Conservation (phyloP, 2,888 invertebrate genomes). For the Volucella inflata region DNA sequence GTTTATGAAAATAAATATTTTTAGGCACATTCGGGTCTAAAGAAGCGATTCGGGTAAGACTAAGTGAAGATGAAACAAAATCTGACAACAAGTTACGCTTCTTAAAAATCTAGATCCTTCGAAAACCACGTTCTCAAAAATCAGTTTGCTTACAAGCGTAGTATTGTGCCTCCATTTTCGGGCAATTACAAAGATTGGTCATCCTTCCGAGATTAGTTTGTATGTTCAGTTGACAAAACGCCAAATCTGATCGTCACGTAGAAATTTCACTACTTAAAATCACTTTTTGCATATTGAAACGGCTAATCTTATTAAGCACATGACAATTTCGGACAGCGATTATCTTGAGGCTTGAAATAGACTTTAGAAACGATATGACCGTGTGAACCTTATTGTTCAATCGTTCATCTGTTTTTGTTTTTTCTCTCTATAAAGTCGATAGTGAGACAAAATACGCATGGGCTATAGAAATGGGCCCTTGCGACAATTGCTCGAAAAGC, state of each 20-base stretch:
- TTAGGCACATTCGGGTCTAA: slow-evolving; percentile 2
- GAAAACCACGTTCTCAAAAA: neutral
- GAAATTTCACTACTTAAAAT: too few relatives aligned
- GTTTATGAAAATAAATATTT: neutral
- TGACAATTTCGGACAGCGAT: too few relatives aligned
- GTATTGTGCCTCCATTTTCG: neutral
- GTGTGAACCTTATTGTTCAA: too few relatives aligned
- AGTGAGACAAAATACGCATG: slow-evolving; percentile 28
- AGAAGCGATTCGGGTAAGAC: slow-evolving; percentile 20
- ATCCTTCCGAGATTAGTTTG: neutral
- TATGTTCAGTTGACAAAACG: neutral
- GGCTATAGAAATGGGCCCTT: slow-evolving; percentile 31
- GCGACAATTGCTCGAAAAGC: slow-evolving; percentile 27
- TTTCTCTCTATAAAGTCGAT: slow-evolving; percentile 29
- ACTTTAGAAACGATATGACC: too few relatives aligned
- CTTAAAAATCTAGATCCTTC: neutral
- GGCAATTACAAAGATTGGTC: slow-evolving; percentile 2
- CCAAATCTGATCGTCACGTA: neutral
- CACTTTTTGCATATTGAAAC: too few relatives aligned
- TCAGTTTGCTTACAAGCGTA: neutral
- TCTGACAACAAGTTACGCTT: neutral
- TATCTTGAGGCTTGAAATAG: too few relatives aligned
- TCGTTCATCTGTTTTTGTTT: slow-evolving; percentile 10
- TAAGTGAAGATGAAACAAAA: neutral
- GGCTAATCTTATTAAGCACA: too few relatives aligned